Conservation (phyloP, 2,113 vertebrate genomes). For the Nothobranchius kuhntae region DNA sequence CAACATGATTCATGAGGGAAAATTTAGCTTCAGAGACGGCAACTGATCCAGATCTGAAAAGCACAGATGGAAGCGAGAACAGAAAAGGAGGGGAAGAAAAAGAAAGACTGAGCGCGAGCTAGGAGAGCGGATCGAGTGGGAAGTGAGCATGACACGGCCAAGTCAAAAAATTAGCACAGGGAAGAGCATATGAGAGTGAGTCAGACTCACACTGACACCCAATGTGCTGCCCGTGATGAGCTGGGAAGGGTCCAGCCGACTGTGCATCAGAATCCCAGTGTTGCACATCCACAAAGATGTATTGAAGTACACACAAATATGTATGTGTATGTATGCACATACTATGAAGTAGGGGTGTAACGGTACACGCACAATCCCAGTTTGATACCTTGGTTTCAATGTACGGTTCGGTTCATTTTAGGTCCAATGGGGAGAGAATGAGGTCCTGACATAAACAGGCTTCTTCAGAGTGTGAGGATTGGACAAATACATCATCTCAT, state of each 20-base stretch:
- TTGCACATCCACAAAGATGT: constrained; percentile 49
- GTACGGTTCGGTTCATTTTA: too few relatives aligned
- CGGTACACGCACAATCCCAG: too few relatives aligned
- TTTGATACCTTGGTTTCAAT: too few relatives aligned
- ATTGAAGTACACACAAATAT: constrained; percentile 33
- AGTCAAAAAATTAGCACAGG: constrained; percentile 64
- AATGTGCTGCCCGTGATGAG: constrained; percentile 69
- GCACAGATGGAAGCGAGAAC: constrained; percentile 52
- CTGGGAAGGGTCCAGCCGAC: constrained; percentile 73
- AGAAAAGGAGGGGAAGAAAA: constrained; percentile 18
- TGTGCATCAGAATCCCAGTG: constrained; percentile 62
- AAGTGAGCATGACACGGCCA: constrained; percentile 58
- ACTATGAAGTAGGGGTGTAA: too few relatives aligned
- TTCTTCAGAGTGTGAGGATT: background rate
- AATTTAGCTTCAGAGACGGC: constrained; percentile 48
- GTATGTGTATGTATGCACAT: too few relatives aligned
- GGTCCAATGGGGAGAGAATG: too few relatives aligned
- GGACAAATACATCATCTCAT: background rate
- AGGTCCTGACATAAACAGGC: constrained; percentile 43
- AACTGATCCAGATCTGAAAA: constrained; percentile 53
- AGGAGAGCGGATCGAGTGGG: constrained; percentile 41
- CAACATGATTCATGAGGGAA: constrained; percentile 57
- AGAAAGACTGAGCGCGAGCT: constrained; percentile 13
- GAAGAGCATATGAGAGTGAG: constrained; percentile 74
- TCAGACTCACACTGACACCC: constrained; percentile 72